Base-by-base conservation (phyloP, 1,140 invertebrate genomes). In the Papilio aristodemus region DNA sequence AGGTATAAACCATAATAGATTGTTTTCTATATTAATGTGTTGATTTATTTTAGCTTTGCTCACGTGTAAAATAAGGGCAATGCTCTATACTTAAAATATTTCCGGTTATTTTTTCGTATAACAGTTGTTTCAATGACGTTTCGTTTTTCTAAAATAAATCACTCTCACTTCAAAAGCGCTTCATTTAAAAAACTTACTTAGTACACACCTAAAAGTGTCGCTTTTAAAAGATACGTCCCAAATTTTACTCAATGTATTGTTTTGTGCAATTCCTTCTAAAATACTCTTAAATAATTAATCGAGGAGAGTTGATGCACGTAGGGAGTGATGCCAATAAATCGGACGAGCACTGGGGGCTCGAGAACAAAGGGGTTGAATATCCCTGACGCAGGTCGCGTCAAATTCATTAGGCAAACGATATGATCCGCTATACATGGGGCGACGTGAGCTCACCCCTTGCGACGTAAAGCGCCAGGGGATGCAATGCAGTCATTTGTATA, bases 361-460 rank as follows among this genome's bases (percentile, higher is more conserved):
- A 32, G 27, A 59, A 32, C 58, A 59, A 59, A 59, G 58, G 58
- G 58, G n/a, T n/a, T 37, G 58, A 59, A 59, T 59, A 36, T 59
- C 58, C 58, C 54, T 32, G 54, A 58, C 54, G 32, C 27, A 59
- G 58, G 25, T 32, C 58, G 62, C 62, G 62, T 64, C 62, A 64
- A 64, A 64, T 64, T 64, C 62, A 64, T 64, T 64, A 64, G 39
- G 62, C 62, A 43, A 64, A 43, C 62, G 62, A 19, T 43, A 64
- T 64, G 62, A 64, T 64, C 62, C 62, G 38, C 38, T 25, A 64
- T 64, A 22, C 62, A 64, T 64, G 62, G 62, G 62, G 62, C 38
- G 38, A 59, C 32, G 25, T 59, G 11, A n/a, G 39, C 22, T 43
- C 62, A 46, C 62, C 62, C 62, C 39, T 64, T 64, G 62, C 62